Evolutionary conservation across 2,113 vertebrate species (phyloP).

Genomic region (Coreoperca whiteheadi): DNA sequence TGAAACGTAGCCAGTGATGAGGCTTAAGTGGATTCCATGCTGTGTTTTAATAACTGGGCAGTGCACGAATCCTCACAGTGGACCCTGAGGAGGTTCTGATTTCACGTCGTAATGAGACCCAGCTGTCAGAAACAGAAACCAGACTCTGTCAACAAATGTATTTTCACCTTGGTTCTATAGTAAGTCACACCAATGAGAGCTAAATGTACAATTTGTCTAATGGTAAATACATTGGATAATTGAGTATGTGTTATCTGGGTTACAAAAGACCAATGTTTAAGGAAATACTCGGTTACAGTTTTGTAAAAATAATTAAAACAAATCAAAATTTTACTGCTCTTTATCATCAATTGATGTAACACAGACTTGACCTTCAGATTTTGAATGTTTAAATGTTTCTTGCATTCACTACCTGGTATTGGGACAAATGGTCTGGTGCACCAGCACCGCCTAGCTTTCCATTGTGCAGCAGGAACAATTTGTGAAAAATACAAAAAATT

Average conservation of each 20-base stretch:
- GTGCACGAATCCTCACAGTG: constrained; percentile 34
- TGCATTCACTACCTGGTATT: background rate
- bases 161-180: constrained; percentile 32
- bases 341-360: background rate
- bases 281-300: constrained; percentile 1
- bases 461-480: background rate
- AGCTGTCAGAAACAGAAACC: constrained; percentile 65
- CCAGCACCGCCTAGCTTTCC: background rate
- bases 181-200: constrained; percentile 5
- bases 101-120: constrained; percentile 69
- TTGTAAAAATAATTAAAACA: background rate
- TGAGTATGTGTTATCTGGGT: background rate
- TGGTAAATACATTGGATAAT: constrained; percentile 19
- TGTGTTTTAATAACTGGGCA: constrained; percentile 72
- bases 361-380: background rate
- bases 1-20: constrained; percentile 43
- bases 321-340: background rate
- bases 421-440: background rate
- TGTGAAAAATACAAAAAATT: too few species aligned
- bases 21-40: constrained; percentile 64
- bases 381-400: background rate
- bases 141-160: constrained; percentile 52
- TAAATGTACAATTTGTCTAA: constrained; percentile 29
- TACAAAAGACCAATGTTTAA: background rate
- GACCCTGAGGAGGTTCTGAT: constrained; percentile 63